phyloP scores from a whole-genome alignment of 2,888 invertebrate genomes.

The Parnassius orleans region DNA sequence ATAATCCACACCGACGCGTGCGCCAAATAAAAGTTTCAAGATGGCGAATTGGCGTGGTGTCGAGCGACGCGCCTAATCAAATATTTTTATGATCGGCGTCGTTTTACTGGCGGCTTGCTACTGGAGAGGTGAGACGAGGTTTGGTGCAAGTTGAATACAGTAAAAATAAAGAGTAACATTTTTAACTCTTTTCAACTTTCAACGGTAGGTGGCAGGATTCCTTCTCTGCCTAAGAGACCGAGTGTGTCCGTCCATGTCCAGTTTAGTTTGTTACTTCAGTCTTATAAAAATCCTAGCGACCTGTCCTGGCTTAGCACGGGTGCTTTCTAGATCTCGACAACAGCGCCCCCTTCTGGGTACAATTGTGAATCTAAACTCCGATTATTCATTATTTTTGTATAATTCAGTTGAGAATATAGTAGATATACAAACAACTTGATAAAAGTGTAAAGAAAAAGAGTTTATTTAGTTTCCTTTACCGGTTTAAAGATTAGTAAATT shows the following conservation, averaged over 20 bases:
- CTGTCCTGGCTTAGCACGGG: too few species aligned
- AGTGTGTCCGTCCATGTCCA: too few species aligned
- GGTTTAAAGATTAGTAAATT: too few species aligned
- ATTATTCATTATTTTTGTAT: constrained; percentile 40
- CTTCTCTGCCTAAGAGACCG: too few species aligned
- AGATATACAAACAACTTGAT: constrained; percentile 28
- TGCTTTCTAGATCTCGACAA: too few species aligned
- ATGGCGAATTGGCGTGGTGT: constrained; percentile 62
- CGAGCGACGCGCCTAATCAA: constrained; percentile 69
- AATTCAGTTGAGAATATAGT: constrained; percentile 37
- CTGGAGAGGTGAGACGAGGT: constrained; percentile 39
- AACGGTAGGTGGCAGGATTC: too few species aligned
- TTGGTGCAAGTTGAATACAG: constrained; percentile 23
- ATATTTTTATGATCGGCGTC: constrained; percentile 80
- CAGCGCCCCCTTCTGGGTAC: too few species aligned
- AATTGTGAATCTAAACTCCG: constrained; percentile 24
- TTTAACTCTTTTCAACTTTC: too few species aligned
- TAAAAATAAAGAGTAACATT: background rate
- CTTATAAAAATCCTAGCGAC: background rate
- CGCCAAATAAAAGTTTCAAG: constrained; percentile 70
- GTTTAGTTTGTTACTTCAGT: background rate
- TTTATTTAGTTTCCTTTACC: background rate
- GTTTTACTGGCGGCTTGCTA: constrained; percentile 68
- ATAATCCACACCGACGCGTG: constrained; percentile 39
- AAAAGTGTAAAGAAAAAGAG: constrained; percentile 17